phyloP scores from a whole-genome alignment of 2,797 vertebrate genomes.

The Threskiornis aethiopicus region DNA sequence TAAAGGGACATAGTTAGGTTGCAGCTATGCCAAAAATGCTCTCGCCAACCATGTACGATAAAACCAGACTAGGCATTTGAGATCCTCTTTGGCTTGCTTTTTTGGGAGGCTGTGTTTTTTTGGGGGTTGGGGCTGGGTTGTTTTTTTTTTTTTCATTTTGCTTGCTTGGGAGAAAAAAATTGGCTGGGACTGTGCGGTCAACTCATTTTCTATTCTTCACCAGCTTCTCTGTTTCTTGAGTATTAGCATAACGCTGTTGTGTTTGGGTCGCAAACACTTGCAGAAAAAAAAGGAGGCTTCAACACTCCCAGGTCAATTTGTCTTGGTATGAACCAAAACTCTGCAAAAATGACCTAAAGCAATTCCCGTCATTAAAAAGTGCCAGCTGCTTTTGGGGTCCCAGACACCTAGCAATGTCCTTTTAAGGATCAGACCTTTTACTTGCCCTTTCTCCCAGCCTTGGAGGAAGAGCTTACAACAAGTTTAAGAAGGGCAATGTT shows the following conservation, averaged over 20 bases:
- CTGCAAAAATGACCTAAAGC: neutral
- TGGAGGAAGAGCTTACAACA: neutral
- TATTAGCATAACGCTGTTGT: conserved; percentile 39
- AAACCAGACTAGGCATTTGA: neutral
- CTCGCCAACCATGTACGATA: rapidly evolving
- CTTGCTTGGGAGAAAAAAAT: conserved; percentile 37
- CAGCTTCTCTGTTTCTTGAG: conserved; percentile 29
- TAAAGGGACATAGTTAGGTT: conserved; percentile 73
- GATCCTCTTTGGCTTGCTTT: neutral
- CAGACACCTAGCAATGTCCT: conserved; percentile 71
- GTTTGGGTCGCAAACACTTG: conserved; percentile 50
- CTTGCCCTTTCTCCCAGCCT: conserved; percentile 1
- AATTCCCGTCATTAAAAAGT: neutral
- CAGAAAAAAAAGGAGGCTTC: conserved; percentile 30
- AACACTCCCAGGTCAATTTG: neutral
- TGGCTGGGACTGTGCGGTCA: conserved; percentile 23
- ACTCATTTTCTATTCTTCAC: conserved; percentile 13
- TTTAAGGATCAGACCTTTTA: conserved; percentile 72
- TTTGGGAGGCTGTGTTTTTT: neutral
- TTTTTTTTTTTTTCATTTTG: neutral
- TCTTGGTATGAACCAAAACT: neutral
- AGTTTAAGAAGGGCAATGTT: neutral
- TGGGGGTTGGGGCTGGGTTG: neutral
- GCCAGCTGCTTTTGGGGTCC: conserved; percentile 53
- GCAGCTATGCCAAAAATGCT: conserved; percentile 42